These are phyloP conservation scores for Parambassis ranga DNA, from an alignment of 2,797 vertebrate genomes.

Conservation along the genomic window DNA sequence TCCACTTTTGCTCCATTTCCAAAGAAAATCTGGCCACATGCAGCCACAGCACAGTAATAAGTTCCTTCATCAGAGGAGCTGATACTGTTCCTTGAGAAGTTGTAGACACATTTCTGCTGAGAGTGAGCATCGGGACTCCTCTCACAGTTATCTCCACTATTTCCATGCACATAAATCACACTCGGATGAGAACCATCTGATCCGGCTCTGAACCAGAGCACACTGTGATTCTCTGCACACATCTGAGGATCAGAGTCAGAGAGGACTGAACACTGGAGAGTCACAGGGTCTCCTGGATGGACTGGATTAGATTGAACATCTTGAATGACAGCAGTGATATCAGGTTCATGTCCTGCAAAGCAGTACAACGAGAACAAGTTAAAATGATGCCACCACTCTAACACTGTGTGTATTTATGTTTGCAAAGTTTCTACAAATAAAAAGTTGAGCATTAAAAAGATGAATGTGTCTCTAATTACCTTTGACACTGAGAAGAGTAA, in stretches of 20 bases:
- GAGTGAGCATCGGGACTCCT: not conserved
- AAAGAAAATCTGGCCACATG: constrained; percentile 42
- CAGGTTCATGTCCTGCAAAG: not conserved
- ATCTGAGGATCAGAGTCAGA: not conserved
- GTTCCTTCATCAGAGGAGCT: constrained; percentile 35
- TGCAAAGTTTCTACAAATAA: not conserved
- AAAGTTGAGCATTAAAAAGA: not conserved
- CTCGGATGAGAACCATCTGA: not conserved
- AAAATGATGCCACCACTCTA: not conserved
- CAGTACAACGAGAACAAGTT: no score
- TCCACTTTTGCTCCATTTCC: constrained; percentile 20
- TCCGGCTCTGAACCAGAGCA: constrained; percentile 41
- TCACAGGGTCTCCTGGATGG: not conserved
- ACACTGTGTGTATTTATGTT: not conserved
- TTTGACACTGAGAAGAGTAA: constrained; percentile 28
- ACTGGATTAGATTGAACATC: not conserved
- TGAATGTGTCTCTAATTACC: constrained; percentile 16
- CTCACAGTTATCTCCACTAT: constrained; percentile 1
- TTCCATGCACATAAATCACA: constrained; percentile 7
- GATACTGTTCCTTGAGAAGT: constrained; percentile 1
- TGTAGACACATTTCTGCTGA: constrained; percentile 33
- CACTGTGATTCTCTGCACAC: constrained; percentile 5
- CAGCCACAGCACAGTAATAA: constrained; percentile 51
- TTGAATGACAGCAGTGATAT: not conserved
- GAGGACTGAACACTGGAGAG: constrained; percentile 23